Evolutionary conservation across 2,797 vertebrate species (phyloP).

Genomic region (Austrolebias charrua): DNA sequence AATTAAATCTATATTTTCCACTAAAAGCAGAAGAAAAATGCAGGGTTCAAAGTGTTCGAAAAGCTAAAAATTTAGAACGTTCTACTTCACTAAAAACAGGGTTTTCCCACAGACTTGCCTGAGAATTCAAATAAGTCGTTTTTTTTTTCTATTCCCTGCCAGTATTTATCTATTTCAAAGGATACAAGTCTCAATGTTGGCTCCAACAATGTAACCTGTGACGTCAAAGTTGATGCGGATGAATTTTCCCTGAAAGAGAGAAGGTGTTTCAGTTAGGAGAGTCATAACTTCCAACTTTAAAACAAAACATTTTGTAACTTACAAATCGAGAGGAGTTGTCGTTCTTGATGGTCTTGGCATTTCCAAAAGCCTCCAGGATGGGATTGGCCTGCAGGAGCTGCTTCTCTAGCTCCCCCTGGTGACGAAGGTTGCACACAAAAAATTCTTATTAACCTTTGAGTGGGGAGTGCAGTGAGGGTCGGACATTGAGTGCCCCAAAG

Average conservation of each 20-base stretch:
- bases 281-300: background rate
- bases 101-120: background rate
- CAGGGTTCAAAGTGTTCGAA: no score
- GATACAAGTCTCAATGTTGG: slow-evolving; percentile 99
- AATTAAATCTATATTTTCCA: no score
- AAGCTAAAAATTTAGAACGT: no score
- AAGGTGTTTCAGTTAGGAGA: background rate
- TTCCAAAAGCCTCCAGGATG: slow-evolving; percentile 97
- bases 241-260: slow-evolving; percentile 89
- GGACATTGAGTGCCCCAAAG: no score
- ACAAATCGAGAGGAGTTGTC: slow-evolving; percentile 98
- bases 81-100: no score
- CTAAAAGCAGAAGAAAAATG: no score
- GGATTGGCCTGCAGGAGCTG: slow-evolving; percentile 98
- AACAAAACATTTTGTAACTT: slow-evolving; percentile 68
- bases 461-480: no score
- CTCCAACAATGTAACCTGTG: slow-evolving; percentile 95
- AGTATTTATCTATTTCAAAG: slow-evolving; percentile 52
- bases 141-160: background rate
- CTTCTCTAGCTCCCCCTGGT: slow-evolving; percentile 97
- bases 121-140: background rate
- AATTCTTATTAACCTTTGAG: slow-evolving; percentile 3
- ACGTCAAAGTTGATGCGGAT: slow-evolving; percentile 99
- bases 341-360: slow-evolving; percentile 98
- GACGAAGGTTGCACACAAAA: slow-evolving; percentile 55